Conservation (phyloP, 1,140 invertebrate species). For the Telenomus remus region DNA sequence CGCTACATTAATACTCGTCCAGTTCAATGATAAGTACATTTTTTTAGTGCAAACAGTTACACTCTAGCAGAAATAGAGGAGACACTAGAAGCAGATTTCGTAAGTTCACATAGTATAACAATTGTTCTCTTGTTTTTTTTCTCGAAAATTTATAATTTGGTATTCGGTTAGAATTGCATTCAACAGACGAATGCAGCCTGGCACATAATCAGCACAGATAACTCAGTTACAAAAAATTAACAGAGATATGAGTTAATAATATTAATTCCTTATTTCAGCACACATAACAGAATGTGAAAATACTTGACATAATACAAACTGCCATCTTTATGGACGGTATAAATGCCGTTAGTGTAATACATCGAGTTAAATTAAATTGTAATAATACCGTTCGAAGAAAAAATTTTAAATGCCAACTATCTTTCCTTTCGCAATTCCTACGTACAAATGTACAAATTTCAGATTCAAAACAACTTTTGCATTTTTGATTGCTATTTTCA, state of each 20-base stretch:
- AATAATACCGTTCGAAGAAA: slow-evolving; percentile 4
- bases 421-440: slow-evolving; percentile 21
- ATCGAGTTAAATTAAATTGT: slow-evolving; percentile 20
- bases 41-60: slow-evolving; percentile 16
- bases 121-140: slow-evolving; percentile 12
- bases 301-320: slow-evolving; percentile 4
- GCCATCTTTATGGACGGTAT: slow-evolving; percentile 4
- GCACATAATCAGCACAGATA: not conserved
- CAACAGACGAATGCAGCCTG: not conserved
- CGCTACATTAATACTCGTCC: slow-evolving; percentile 15
- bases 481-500: not conserved
- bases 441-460: slow-evolving; percentile 41
- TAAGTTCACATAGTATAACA: slow-evolving; percentile 14
- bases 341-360: slow-evolving; percentile 35
- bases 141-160: not conserved
- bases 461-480: not conserved
- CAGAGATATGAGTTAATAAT: slow-evolving; percentile 26
- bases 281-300: slow-evolving; percentile 5
- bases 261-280: slow-evolving; percentile 20
- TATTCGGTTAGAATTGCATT: not conserved
- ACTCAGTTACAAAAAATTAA: not conserved
- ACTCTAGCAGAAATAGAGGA: not conserved
- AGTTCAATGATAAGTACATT: slow-evolving; percentile 25
- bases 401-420: not conserved
- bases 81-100: slow-evolving; percentile 14